These are phyloP conservation scores for Pachyrhynchus sulphureomaculatus DNA, from an alignment of 1,140 invertebrate species.

Conservation along the genomic window DNA sequence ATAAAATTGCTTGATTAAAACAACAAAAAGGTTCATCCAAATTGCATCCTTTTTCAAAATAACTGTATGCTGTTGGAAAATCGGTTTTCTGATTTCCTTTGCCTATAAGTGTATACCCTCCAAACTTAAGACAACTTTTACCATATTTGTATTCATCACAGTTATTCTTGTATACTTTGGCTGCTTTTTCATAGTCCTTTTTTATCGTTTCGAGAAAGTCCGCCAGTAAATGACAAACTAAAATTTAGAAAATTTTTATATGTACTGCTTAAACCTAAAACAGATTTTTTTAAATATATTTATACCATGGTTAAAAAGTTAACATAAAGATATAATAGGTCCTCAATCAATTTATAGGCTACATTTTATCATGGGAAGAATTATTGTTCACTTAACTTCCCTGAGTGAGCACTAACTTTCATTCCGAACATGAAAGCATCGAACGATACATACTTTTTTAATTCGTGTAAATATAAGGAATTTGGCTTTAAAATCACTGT, in stretches of 20 bases:
- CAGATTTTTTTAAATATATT: not conserved
- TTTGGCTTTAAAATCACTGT: no score
- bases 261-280: not conserved
- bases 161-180: slow-evolving; percentile 76
- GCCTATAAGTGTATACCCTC: slow-evolving; percentile 67
- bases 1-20: slow-evolving; percentile 71
- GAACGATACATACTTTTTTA: no score
- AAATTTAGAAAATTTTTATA: slow-evolving; percentile 28
- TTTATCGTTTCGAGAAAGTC: slow-evolving; percentile 84
- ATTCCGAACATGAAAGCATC: no score
- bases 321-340: no score
- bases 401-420: no score
- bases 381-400: no score
- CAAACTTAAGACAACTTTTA: slow-evolving; percentile 85
- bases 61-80: slow-evolving; percentile 56
- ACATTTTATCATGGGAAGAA: no score
- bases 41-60: slow-evolving; percentile 79
- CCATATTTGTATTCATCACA: slow-evolving; percentile 80
- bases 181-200: slow-evolving; percentile 75
- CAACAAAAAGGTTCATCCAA: slow-evolving; percentile 68
- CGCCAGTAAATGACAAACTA: slow-evolving; percentile 87
- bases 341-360: no score
- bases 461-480: no score
- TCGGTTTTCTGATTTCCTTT: slow-evolving; percentile 60
- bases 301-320: no score